These are phyloP conservation scores for Procambarus clarkii DNA, from an alignment of 1,140 invertebrate genomes.

Conservation along the genomic window DNA sequence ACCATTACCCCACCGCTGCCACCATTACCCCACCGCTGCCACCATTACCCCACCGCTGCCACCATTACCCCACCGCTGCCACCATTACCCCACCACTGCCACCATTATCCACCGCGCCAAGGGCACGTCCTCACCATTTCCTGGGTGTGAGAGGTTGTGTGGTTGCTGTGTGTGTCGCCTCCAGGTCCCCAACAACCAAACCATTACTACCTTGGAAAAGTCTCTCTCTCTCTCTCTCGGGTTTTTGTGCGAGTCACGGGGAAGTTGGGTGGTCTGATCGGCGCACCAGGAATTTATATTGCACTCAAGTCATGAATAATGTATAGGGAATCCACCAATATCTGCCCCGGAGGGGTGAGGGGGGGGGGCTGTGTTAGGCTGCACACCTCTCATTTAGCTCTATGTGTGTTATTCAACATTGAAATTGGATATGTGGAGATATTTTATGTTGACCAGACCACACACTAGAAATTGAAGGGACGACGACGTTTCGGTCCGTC, in stretches of 20 bases:
- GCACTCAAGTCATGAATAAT: not conserved
- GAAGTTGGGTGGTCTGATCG: not conserved
- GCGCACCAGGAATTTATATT: not conserved
- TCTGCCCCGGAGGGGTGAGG: not conserved
- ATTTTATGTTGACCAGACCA: no score
- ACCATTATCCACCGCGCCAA: no score
- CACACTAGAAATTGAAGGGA: no score
- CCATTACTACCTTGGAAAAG: not conserved
- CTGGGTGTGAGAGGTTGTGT: not conserved
- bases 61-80: no score
- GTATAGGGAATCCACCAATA: not conserved
- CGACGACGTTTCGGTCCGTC: no score
- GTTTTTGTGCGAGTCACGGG: not conserved
- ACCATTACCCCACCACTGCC: no score
- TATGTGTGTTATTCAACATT: not conserved
- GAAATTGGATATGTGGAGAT: not conserved
- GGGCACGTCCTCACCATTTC: not conserved
- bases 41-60: not conserved
- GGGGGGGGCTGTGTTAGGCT: no score
- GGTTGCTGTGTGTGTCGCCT: not conserved
- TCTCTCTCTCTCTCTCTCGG: not conserved
- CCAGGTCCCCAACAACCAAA: not conserved
- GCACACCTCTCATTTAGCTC: not conserved
- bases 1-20: not conserved
- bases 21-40: not conserved